phyloP scores from a whole-genome alignment of 2,797 vertebrate genomes.

The Eulemur coronatus region DNA sequence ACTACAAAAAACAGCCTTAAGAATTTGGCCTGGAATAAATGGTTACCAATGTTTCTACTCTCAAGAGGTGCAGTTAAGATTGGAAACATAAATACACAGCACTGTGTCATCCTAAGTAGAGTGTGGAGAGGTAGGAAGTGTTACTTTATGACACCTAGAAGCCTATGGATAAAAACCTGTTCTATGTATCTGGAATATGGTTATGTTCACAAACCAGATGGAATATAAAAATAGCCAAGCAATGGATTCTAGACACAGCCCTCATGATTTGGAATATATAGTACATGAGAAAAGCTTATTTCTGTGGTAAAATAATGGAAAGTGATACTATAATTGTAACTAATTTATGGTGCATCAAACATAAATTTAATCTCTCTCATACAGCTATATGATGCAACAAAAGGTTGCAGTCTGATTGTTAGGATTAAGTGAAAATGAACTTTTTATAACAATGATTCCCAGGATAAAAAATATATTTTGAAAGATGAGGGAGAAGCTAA shows the following conservation, averaged over 20 bases:
- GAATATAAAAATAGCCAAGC: not conserved
- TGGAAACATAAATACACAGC: not conserved
- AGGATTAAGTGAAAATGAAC: not conserved
- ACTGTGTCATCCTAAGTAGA: not conserved
- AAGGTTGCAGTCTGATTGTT: not conserved
- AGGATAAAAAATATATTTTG: not conserved
- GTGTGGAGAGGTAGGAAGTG: rapidly evolving
- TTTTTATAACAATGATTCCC: not conserved
- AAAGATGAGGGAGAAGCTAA: not conserved
- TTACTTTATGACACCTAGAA: not conserved
- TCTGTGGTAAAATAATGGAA: not conserved
- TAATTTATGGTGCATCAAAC: not conserved
- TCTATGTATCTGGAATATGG: not conserved
- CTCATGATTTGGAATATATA: not conserved
- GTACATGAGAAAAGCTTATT: not conserved
- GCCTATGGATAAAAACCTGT: not conserved
- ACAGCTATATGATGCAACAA: not conserved
- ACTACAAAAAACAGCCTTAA: not conserved
- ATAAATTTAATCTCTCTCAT: not conserved
- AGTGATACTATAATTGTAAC: not conserved
- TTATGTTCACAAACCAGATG: not conserved
- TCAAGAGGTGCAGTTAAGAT: not conserved
- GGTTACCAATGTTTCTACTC: no score
- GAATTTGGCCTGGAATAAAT: not conserved
- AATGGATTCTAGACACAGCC: not conserved